Percentiles rank a stretch among this genome's conserved stretches.
Evolutionary conservation across 2,113 vertebrate species (phyloP).

Genomic region (Eretmochelys imbricata): DNA sequence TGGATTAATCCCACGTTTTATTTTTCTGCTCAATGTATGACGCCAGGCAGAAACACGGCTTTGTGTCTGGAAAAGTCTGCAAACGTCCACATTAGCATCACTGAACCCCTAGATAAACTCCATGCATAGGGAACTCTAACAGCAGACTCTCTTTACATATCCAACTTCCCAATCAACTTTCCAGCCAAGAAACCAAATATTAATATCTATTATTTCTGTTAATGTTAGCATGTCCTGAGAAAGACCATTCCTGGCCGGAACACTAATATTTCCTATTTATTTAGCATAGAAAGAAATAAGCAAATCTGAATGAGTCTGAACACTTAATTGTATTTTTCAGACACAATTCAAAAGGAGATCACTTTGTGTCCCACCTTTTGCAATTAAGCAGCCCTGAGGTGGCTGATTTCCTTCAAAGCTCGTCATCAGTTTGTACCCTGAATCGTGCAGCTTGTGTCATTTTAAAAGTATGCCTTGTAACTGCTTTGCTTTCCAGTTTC

Average conservation of each 20-base stretch:
- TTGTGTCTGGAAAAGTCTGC: not conserved
- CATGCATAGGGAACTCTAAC: rapidly evolving
- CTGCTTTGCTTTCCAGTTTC: not conserved
- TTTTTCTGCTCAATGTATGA: not conserved
- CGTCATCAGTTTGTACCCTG: not conserved
- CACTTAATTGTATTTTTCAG: not conserved
- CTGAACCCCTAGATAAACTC: not conserved
- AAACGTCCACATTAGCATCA: not conserved
- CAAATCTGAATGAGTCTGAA: not conserved
- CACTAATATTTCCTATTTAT: not conserved
- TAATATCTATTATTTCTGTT: not conserved
- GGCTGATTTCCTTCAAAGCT: not conserved
- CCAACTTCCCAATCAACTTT: not conserved
- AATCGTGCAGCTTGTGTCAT: not conserved
- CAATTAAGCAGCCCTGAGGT: not conserved
- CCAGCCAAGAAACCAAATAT: not conserved
- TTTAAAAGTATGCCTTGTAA: not conserved
- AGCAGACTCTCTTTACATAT: not conserved
- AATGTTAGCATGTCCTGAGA: not conserved
- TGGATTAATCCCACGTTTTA: not conserved
- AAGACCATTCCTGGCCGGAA: not conserved
- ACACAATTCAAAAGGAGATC: not conserved
- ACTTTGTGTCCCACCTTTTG: not conserved
- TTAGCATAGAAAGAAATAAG: not conserved
- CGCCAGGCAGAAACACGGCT: not conserved